Evolutionary conservation across 2,113 vertebrate genomes (phyloP).

Genomic region (Leucosticte australis): DNA sequence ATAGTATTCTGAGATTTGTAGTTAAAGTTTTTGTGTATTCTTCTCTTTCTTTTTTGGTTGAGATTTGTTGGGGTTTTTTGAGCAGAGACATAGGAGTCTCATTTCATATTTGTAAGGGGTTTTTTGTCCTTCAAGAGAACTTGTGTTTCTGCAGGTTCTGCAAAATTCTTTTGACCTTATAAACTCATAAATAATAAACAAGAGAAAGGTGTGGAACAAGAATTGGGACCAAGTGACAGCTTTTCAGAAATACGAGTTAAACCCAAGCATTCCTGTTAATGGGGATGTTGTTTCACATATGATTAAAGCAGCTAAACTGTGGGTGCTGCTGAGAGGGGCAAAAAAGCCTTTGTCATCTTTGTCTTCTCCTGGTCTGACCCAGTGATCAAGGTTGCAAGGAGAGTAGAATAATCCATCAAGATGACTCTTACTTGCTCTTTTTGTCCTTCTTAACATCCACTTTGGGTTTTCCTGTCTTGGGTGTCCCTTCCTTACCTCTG

Average conservation of each 20-base stretch:
- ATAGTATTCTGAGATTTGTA: neutral
- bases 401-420: neutral
- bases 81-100: neutral
- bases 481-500: neutral
- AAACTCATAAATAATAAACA: neutral
- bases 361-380: neutral
- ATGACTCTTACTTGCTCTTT: neutral
- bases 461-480: neutral
- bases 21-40: neutral
- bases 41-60: neutral
- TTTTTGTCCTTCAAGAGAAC: neutral
- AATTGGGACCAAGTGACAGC: neutral
- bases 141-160: neutral
- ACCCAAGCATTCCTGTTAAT: neutral
- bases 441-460: neutral
- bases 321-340: neutral
- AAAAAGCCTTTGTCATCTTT: neutral
- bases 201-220: neutral
- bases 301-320: neutral
- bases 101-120: accelerated
- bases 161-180: neutral
- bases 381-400: neutral
- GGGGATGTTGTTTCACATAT: neutral
- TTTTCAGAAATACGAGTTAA: neutral
- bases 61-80: neutral